Evolutionary conservation across 2,888 invertebrate genomes (phyloP).

Genomic region (Drosophila incognita): DNA sequence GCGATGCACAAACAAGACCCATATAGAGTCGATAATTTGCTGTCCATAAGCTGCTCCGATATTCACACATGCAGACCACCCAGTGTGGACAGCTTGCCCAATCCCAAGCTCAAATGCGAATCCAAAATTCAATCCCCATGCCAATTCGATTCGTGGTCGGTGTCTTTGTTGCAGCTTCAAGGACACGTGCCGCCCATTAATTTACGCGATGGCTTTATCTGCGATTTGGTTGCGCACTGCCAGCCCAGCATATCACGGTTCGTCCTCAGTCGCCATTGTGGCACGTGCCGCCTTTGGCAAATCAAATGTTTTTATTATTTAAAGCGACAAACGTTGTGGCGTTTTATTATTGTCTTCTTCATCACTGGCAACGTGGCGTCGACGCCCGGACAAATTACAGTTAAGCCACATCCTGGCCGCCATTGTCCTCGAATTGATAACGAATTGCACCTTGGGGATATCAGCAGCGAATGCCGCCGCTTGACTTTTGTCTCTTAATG

Average conservation of each 20-base stretch:
- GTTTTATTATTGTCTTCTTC: constrained; percentile 72
- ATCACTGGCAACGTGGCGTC: constrained; percentile 19
- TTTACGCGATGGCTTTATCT: constrained; percentile 81
- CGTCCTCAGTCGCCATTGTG: constrained; percentile 41
- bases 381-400: constrained; percentile 76
- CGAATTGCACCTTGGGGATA: constrained; percentile 79
- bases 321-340: constrained; percentile 71
- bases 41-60: constrained; percentile 62
- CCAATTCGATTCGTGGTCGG: constrained; percentile 18
- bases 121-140: constrained; percentile 19
- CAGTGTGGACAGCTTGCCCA: constrained; percentile 59
- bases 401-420: constrained; percentile 75
- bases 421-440: constrained; percentile 77
- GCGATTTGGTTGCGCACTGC: constrained; percentile 69
- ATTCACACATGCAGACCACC: constrained; percentile 64
- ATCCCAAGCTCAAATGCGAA: constrained; percentile 21
- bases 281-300: constrained; percentile 76
- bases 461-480: constrained; percentile 7
- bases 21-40: constrained; percentile 69
- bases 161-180: constrained; percentile 47
- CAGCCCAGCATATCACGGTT: constrained; percentile 41
- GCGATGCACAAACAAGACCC: constrained; percentile 34
- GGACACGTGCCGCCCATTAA: constrained; percentile 83
- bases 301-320: constrained; percentile 82
- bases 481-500: constrained; percentile 61